phyloP scores from a whole-genome alignment of 2,113 vertebrate genomes.

The Cyphomyrus plagiostoma region DNA sequence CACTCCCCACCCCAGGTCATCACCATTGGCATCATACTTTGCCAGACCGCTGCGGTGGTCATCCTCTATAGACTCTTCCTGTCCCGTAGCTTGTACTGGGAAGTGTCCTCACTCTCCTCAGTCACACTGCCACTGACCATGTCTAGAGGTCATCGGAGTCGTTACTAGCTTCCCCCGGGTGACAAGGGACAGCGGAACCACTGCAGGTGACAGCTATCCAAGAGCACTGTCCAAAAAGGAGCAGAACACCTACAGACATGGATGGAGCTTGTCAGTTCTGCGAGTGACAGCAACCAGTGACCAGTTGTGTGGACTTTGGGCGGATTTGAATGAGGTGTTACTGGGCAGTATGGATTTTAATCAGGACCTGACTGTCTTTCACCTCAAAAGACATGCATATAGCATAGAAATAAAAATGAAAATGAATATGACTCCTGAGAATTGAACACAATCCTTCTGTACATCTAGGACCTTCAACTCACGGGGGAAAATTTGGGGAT shows the following conservation, averaged over 20 bases:
- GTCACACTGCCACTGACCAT: slow-evolving; percentile 87
- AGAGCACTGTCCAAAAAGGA: neutral
- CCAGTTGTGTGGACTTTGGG: neutral
- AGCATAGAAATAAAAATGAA: neutral
- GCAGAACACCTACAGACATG: neutral
- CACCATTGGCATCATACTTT: slow-evolving; percentile 83
- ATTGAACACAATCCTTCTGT: neutral
- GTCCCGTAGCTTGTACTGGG: slow-evolving; percentile 93
- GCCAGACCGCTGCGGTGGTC: slow-evolving; percentile 85
- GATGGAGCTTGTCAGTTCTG: neutral
- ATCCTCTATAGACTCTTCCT: slow-evolving; percentile 90
- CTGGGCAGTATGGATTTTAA: neutral
- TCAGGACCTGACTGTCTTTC: neutral
- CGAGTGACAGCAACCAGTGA: neutral
- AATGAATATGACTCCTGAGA: neutral
- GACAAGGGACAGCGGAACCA: neutral
- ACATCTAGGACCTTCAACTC: neutral
- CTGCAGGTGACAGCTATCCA: neutral
- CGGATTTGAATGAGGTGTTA: neutral
- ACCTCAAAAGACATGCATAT: neutral
- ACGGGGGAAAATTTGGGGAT: neutral
- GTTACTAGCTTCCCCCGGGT: slow-evolving; percentile 48
- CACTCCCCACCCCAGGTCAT: slow-evolving; percentile 63
- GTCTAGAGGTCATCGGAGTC: slow-evolving; percentile 72
- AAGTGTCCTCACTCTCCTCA: slow-evolving; percentile 91